phyloP scores from a whole-genome alignment of 1,140 invertebrate genomes.

The Ostrea denselamellosa region DNA sequence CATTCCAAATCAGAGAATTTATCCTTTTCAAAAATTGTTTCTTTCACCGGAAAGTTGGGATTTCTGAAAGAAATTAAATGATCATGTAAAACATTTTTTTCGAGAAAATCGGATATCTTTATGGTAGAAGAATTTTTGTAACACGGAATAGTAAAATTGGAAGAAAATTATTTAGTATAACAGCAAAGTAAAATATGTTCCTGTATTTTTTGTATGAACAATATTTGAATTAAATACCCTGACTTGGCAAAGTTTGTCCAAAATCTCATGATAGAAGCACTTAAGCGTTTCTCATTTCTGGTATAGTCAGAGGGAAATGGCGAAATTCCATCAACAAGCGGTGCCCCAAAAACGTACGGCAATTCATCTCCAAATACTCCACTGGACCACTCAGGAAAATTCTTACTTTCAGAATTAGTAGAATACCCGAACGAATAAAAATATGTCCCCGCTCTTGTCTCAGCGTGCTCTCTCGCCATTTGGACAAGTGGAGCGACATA shows the following conservation, averaged over 20 bases:
- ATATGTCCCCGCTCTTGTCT: constrained; percentile 72
- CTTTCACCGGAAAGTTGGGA: constrained; percentile 90
- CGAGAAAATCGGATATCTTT: neutral
- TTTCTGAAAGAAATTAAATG: constrained; percentile 83
- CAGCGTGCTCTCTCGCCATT: constrained; percentile 93
- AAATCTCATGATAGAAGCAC: constrained; percentile 95
- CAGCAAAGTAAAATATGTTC: neutral
- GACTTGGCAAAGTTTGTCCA: constrained; percentile 98
- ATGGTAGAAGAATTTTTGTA: neutral
- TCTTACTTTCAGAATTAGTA: constrained; percentile 91
- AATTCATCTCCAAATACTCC: constrained; percentile 93
- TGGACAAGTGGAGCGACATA: constrained; percentile 95
- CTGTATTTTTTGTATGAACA: neutral
- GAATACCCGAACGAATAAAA: constrained; percentile 83
- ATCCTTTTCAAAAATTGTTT: constrained; percentile 81
- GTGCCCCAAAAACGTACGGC: constrained; percentile 94
- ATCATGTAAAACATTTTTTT: neutral
- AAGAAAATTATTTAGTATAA: neutral
- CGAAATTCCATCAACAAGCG: constrained; percentile 87
- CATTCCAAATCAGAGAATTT: constrained; percentile 87
- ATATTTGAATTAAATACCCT: constrained; percentile 86
- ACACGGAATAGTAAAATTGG: neutral
- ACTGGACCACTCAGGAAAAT: constrained; percentile 76
- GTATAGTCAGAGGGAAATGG: constrained; percentile 94
- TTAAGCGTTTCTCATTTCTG: constrained; percentile 91